Percentiles rank a stretch among this genome's conserved stretches.
phyloP scores from a whole-genome alignment of 2,113 vertebrate genomes.

The Cochlearius cochlearius region DNA sequence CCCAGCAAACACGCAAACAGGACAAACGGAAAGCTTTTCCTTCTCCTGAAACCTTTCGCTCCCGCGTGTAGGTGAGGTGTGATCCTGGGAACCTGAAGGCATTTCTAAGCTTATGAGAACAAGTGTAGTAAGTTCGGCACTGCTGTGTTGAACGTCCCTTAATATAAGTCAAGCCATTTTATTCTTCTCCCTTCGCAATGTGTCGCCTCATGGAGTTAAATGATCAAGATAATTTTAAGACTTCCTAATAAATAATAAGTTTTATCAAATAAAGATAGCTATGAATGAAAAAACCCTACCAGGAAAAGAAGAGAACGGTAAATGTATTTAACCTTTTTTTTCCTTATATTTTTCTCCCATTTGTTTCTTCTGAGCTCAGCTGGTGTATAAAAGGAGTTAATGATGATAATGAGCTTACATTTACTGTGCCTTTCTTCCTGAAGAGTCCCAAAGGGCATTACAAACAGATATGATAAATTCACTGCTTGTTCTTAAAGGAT shows the following conservation, averaged over 20 bases:
- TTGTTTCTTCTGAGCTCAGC: slow-evolving; percentile 63
- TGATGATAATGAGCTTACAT: slow-evolving; percentile 68
- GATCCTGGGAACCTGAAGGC: neutral
- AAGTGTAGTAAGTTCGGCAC: neutral
- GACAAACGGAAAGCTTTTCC: neutral
- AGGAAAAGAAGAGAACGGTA: neutral
- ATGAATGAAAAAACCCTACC: neutral
- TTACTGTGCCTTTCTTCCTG: slow-evolving; percentile 38
- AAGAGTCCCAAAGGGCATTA: slow-evolving; percentile 54
- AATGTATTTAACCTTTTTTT: neutral
- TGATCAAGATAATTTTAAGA: neutral
- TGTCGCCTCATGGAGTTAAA: neutral
- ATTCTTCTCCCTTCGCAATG: neutral
- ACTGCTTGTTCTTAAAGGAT: slow-evolving; percentile 25
- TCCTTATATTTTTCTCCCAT: neutral
- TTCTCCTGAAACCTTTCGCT: neutral
- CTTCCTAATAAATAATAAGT: neutral
- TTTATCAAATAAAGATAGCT: neutral
- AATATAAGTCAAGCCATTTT: neutral
- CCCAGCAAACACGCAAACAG: neutral
- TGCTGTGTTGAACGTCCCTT: neutral
- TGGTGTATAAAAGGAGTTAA: slow-evolving; percentile 64
- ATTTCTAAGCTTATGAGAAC: neutral
- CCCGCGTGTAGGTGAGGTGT: neutral
- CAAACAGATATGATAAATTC: slow-evolving; percentile 51